Percentiles rank a stretch among this genome's conserved stretches.
Evolutionary conservation across 2,113 vertebrate species (phyloP).

Genomic region (Cavia porcellus): DNA sequence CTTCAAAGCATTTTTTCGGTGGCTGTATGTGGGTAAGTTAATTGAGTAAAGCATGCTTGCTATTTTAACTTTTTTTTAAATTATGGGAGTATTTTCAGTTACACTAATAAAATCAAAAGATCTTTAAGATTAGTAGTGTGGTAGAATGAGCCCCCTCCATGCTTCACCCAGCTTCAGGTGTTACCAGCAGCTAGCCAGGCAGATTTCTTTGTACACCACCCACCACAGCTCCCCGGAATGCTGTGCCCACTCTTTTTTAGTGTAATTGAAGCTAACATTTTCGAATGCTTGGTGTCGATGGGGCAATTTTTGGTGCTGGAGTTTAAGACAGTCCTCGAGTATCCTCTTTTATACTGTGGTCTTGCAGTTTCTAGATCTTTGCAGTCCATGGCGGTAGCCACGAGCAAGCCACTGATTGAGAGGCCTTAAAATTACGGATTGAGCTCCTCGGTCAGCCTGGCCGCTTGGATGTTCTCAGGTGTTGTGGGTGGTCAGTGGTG

Average conservation of each 20-base stretch:
- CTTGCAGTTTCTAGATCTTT: not conserved
- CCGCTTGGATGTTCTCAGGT: not conserved
- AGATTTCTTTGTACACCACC: not conserved
- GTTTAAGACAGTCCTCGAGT: not conserved
- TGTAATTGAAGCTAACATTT: not conserved
- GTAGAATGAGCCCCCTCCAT: not conserved
- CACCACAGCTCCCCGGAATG: not conserved
- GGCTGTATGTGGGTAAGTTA: conserved; percentile 98
- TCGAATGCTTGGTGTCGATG: not conserved
- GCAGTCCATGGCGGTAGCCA: not conserved
- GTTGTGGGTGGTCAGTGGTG: not conserved
- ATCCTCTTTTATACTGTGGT: too few relatives aligned
- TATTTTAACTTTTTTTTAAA: conserved; percentile 30
- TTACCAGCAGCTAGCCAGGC: fast-evolving
- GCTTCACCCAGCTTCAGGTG: not conserved
- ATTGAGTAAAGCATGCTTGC: conserved; percentile 60
- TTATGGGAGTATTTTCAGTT: not conserved
- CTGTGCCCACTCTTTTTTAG: not conserved
- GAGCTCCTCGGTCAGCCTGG: not conserved
- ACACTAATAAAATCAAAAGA: conserved; percentile 4
- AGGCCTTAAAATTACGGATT: not conserved
- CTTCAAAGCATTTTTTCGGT: conserved; percentile 99
- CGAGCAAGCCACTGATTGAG: not conserved
- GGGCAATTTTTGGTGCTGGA: not conserved
- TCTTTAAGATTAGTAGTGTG: not conserved